Conservation (phyloP, 1,140 invertebrate genomes). For the Parasteatoda tepidariorum region DNA sequence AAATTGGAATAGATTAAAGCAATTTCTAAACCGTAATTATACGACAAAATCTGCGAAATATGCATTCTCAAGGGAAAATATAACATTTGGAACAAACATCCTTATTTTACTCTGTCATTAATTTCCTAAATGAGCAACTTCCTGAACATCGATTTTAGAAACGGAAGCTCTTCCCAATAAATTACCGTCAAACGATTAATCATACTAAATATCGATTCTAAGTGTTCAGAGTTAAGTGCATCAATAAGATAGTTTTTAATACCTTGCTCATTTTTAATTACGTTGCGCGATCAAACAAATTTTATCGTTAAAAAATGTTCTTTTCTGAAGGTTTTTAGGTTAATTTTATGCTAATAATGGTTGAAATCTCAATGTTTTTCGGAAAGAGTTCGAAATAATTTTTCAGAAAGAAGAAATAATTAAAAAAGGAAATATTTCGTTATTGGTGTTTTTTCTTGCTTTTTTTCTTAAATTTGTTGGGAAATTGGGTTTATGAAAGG, state of each 20-base stretch:
- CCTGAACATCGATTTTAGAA: conserved; percentile 29
- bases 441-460: too few species aligned
- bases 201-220: conserved; percentile 23
- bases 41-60: too few species aligned
- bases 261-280: too few species aligned
- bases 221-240: neutral
- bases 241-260: neutral
- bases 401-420: too few species aligned
- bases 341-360: neutral
- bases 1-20: too few species aligned
- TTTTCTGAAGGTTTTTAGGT: neutral
- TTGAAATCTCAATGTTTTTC: neutral
- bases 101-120: conserved; percentile 27
- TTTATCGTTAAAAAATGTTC: neutral
- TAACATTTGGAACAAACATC: neutral
- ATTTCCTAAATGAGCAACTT: conserved; percentile 42
- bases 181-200: conserved; percentile 38
- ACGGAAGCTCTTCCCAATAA: conserved; percentile 33
- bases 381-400: neutral
- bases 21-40: too few species aligned
- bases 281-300: neutral
- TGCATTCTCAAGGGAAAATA: too few species aligned
- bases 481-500: too few species aligned
- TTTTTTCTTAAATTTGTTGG: too few species aligned
- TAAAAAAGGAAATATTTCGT: too few species aligned